phyloP scores from a whole-genome alignment of 2,888 invertebrate species.

The Venusia cambrica region DNA sequence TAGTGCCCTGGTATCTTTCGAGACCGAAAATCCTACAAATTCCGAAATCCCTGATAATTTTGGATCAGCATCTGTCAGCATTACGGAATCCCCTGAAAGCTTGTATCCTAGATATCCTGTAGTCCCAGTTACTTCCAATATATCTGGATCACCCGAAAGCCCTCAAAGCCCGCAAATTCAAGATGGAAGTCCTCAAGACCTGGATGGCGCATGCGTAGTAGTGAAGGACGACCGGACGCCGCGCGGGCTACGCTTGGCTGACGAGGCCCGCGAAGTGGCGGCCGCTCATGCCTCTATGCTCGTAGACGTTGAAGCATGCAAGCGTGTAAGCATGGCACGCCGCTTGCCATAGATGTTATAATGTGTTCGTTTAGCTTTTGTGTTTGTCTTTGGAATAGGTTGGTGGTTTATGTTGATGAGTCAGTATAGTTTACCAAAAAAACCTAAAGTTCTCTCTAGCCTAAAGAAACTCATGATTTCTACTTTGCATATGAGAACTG shows the following conservation, averaged over 20 bases:
- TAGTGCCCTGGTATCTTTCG: constrained; percentile 19
- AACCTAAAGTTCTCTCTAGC: too few species aligned
- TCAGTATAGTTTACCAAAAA: not conserved
- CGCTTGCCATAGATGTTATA: constrained; percentile 55
- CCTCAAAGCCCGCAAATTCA: constrained; percentile 39
- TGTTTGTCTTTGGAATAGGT: constrained; percentile 34
- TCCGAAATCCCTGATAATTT: constrained; percentile 19
- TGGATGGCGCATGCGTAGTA: constrained; percentile 64
- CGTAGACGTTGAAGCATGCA: constrained; percentile 83
- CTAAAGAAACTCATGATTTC: too few species aligned
- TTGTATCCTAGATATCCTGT: constrained; percentile 23
- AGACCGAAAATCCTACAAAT: constrained; percentile 11
- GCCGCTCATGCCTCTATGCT: constrained; percentile 77
- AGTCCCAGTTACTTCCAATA: too few species aligned
- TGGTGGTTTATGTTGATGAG: constrained; percentile 14
- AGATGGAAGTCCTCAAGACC: constrained; percentile 51
- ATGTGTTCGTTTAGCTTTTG: constrained; percentile 46
- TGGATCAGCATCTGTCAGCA: too few species aligned
- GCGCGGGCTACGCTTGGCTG: constrained; percentile 67
- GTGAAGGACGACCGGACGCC: constrained; percentile 72
- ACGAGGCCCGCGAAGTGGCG: constrained; percentile 74
- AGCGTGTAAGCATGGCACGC: constrained; percentile 85
- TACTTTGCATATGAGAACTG: too few species aligned
- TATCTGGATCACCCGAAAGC: too few species aligned
- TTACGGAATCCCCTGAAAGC: too few species aligned